Base-by-base conservation (phyloP, 37 sponge, comb jelly and placozoan species). In the Aplysina aerophoba region DNA sequence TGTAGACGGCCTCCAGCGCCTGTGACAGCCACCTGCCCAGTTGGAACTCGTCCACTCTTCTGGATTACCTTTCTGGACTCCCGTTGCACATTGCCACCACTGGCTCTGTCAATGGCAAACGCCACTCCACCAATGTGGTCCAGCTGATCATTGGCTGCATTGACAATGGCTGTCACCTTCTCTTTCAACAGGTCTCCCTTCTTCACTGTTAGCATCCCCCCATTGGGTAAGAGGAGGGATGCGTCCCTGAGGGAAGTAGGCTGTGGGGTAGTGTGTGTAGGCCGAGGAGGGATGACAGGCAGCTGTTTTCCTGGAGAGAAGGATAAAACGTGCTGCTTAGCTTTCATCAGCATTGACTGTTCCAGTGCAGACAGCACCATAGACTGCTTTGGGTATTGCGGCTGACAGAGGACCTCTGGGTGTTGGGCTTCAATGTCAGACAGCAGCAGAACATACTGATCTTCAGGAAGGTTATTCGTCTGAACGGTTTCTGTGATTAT, bases 71-170 rank as follows among this genome's bases (percentile, higher is more conserved):
- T 27, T 14, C 80, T 62, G 5, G 82, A 89, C 5, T 71, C 39
- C 27, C n/a, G 69, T 66, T 89, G 88, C 56, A 93, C 67, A 55
- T 50, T 79, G 35, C 79, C 75, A 34, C 67, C 24, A 61, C 93
- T 87, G 21, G 90, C 91, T 34, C 39, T 50, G 75, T 82, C 59
- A 4, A 93, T 81, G 31, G 94, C 94, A 35, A 31, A 69, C 14
- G 94, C 94, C 8, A 93, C 91, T 25, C 94, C 94, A 50, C 85
- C 91, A n/a, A 50, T 80, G 55, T 90, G 94, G 30, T 57, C 33
- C 0, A 93, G 83, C n/a, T 37, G 30, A 6, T 37, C 59, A 82
- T 93, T 93, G 5, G 94, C 94, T 40, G 94, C 91, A 82, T 90
- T 93, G 24, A 93, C 94, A 37, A 93, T 90, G 3, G 79, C 81